Evolutionary conservation across 1,140 invertebrate genomes (phyloP).

Genomic region (Halesus radiatus): DNA sequence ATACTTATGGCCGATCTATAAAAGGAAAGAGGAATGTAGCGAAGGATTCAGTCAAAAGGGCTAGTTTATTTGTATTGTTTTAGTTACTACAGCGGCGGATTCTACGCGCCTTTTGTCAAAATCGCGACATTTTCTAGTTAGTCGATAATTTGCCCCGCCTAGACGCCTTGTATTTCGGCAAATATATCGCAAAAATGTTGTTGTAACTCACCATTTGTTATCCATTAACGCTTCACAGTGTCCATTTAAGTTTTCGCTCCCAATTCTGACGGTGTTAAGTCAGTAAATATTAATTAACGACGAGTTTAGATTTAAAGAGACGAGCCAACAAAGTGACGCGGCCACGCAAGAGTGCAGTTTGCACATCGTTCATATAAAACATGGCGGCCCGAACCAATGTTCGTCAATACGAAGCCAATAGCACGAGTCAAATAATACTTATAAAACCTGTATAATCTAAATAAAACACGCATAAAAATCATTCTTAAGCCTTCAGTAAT

Average conservation of each 20-base stretch:
- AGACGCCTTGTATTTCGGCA: constrained; percentile 19
- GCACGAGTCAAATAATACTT: neutral
- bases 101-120: neutral
- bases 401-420: neutral
- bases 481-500: neutral
- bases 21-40: constrained; percentile 36
- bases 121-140: constrained; percentile 29
- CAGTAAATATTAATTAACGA: constrained; percentile 24
- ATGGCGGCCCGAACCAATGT: constrained; percentile 31
- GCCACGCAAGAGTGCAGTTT: constrained; percentile 31
- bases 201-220: constrained; percentile 32
- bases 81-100: neutral
- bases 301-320: neutral
- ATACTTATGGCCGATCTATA: constrained; percentile 38
- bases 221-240: neutral
- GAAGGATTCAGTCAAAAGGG: constrained; percentile 20
- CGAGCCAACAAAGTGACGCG: constrained; percentile 41
- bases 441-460: neutral
- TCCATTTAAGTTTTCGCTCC: neutral
- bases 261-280: constrained; percentile 11
- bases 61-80: neutral
- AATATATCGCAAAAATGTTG: neutral
- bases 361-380: constrained; percentile 32
- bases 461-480: too few relatives aligned
- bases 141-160: constrained; percentile 39